These are phyloP conservation scores for Asobara japonica DNA, from an alignment of 1,140 invertebrate genomes.

Conservation along the genomic window DNA sequence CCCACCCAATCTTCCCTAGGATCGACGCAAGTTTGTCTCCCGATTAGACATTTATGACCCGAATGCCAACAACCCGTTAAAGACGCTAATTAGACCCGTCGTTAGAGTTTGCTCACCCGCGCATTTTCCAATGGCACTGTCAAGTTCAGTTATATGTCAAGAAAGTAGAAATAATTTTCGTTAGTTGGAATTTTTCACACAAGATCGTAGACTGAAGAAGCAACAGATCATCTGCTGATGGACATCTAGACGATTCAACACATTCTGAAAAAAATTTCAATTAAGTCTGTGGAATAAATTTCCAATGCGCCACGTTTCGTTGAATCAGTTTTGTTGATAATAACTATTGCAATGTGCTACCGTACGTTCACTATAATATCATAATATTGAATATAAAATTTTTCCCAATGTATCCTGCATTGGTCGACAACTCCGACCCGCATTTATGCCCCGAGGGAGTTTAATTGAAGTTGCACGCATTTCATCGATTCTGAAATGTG, in stretches of 20 bases:
- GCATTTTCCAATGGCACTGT: not conserved
- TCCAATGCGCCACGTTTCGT: too few relatives aligned
- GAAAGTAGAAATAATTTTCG: not conserved
- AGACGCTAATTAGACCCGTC: conserved; percentile 34
- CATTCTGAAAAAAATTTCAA: too few relatives aligned
- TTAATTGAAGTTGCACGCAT: conserved; percentile 40
- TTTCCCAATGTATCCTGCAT: not conserved
- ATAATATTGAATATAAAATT: too few relatives aligned
- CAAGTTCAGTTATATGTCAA: not conserved
- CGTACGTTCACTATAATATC: too few relatives aligned
- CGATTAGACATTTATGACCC: conserved; percentile 48
- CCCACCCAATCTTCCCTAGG: not conserved
- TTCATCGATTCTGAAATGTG: conserved; percentile 15
- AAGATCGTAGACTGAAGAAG: too few relatives aligned
- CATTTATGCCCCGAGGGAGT: too few relatives aligned
- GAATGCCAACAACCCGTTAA: conserved; percentile 35
- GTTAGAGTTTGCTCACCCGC: conserved; percentile 27
- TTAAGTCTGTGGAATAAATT: too few relatives aligned
- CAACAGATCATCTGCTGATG: too few relatives aligned
- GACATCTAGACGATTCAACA: too few relatives aligned
- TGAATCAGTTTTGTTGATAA: too few relatives aligned
- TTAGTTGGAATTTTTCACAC: too few relatives aligned
- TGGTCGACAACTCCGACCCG: conserved; percentile 2
- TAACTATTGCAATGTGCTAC: too few relatives aligned
- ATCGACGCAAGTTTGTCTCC: conserved; percentile 38